Evolutionary conservation across 2,113 vertebrate species (phyloP).

Genomic region (Myrmecophaga tridactyla): DNA sequence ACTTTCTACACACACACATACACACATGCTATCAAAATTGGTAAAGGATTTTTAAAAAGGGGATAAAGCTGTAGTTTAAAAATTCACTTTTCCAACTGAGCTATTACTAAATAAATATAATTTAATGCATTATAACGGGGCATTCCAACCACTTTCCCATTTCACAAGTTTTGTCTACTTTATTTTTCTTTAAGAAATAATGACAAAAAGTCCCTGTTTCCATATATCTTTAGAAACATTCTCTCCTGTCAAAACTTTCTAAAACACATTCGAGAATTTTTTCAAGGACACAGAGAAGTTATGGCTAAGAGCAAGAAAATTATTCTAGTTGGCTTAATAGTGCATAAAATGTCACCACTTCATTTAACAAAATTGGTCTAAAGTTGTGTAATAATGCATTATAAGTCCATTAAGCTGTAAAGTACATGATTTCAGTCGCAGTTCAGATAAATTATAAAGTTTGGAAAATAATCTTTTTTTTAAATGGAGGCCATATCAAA

Average conservation of each 20-base stretch:
- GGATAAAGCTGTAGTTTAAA: conserved; percentile 20
- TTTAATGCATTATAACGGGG: conserved; percentile 28
- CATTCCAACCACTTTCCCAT: conserved; percentile 51
- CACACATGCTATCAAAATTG: not conserved
- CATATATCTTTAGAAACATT: conserved; percentile 24
- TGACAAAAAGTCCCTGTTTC: conserved; percentile 20
- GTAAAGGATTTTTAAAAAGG: not conserved
- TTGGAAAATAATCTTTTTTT: conserved; percentile 41
- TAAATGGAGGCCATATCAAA: conserved; percentile 38
- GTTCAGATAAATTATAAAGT: conserved; percentile 44
- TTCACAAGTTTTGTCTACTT: not conserved
- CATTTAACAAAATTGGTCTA: conserved; percentile 67
- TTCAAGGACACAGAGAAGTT: conserved; percentile 60
- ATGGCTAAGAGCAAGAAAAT: conserved; percentile 68
- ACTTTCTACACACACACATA: not conserved
- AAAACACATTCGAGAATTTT: conserved; percentile 7
- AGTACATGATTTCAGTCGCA: conserved; percentile 37
- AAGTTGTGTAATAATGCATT: conserved; percentile 58
- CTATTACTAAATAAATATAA: conserved; percentile 39
- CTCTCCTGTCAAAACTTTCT: conserved; percentile 50
- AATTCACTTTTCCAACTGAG: conserved; percentile 5
- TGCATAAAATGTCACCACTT: conserved; percentile 71
- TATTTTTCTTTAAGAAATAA: conserved; percentile 47
- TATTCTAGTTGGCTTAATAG: conserved; percentile 69
- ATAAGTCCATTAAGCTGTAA: conserved; percentile 64